Percentiles rank a stretch among this genome's conserved stretches.
Conservation (phyloP, 2,888 invertebrate species). For the Zaprionus obscuricornis region DNA sequence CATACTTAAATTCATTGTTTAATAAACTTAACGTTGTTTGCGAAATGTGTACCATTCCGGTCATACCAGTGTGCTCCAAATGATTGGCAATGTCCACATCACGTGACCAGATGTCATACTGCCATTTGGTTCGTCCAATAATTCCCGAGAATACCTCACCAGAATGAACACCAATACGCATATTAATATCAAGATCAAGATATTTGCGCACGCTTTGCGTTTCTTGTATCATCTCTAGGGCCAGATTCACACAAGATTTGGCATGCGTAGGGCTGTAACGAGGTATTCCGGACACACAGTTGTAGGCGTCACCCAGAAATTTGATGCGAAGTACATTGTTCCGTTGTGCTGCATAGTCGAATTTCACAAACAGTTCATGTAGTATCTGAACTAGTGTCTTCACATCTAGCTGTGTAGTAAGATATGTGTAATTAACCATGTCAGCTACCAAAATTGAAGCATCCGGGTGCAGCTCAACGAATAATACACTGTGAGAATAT, state of each 20-base stretch:
- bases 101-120: slow-evolving; percentile 97
- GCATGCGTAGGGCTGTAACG: slow-evolving; percentile 90
- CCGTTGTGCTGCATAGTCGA: slow-evolving; percentile 93
- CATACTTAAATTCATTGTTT: slow-evolving; percentile 87
- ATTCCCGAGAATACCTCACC: slow-evolving; percentile 95
- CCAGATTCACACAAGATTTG: slow-evolving; percentile 93
- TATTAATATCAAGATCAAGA: slow-evolving; percentile 92
- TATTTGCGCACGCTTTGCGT: slow-evolving; percentile 89
- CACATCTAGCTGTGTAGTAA: slow-evolving; percentile 90
- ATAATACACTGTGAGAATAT: slow-evolving; percentile 87
- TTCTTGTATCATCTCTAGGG: slow-evolving; percentile 94
- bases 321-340: slow-evolving; percentile 92
- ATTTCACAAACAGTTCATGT: slow-evolving; percentile 94
- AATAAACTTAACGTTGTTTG: slow-evolving; percentile 90
- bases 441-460: slow-evolving; percentile 96
- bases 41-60: slow-evolving; percentile 95
- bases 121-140: slow-evolving; percentile 96
- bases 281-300: slow-evolving; percentile 94
- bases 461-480: slow-evolving; percentile 93
- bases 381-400: slow-evolving; percentile 92
- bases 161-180: slow-evolving; percentile 97
- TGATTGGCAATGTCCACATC: slow-evolving; percentile 97
- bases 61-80: slow-evolving; percentile 94
- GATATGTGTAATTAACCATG: slow-evolving; percentile 93
- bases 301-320: slow-evolving; percentile 96